Base-by-base conservation (phyloP, 2,113 vertebrate genomes). In the Mohoua ochrocephala region DNA sequence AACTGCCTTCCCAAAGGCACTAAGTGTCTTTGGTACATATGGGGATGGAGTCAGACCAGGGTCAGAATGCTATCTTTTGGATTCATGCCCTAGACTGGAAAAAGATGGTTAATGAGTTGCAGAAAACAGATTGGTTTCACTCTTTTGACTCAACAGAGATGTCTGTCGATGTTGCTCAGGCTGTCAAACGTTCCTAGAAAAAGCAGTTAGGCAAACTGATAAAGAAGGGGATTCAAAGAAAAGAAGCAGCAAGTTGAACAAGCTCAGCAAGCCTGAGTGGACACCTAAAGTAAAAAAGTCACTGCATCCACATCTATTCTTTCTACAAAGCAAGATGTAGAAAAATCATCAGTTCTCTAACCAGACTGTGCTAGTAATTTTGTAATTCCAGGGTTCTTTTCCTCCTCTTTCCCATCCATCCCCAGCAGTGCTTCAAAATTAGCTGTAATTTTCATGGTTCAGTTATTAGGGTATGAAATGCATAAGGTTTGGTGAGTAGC, bases 371-470 rank as follows among this genome's bases (percentile, higher is more conserved):
- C 57, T 74, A 74, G 89, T 70, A 90, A 94, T 95, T 95, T 92
- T 92, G 42, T 85, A 92, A 92, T 96, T 88, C 57, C 68, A 93
- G 60, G 67, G 37, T 92, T 93, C 44, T 93, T 93, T 69, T 88
- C 41, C 47, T 76, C 24, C 19, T 85, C n/a, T 54, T 75, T 69
- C 41, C 35, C 28, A 45, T 35, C 50, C 5, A 9, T 84, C 71
- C 70, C 86, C 79, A 80, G 18, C 81, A 96, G 53, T 5, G 22
- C 44, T 97, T 95, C 84, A 95, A 95, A 97, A 91, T 92, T 79
- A 82, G 61, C 81, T 91, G 37, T 92, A 95, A 96, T 95, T 96
- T 96, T 96, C 71, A 47, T 94, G 57, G 84, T 91, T 96, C 81
- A 56, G 44, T 95, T 96, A 96, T 91, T 85, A 85, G 86, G 52